These are phyloP conservation scores for Gallinago media DNA, from an alignment of 2,113 vertebrate species.

Conservation along the genomic window DNA sequence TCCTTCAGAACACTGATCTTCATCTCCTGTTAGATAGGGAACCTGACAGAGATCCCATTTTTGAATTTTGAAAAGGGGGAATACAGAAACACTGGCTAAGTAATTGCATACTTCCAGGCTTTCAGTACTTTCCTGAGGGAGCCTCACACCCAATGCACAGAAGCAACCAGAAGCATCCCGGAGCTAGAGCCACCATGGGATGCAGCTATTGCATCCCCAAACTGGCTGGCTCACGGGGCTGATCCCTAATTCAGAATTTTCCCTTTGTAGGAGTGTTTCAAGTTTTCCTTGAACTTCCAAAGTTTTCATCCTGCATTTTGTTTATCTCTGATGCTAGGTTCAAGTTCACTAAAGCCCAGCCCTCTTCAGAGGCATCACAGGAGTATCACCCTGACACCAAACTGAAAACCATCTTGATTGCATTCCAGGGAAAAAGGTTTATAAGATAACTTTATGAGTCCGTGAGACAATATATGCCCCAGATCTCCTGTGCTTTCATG, in stretches of 20 bases:
- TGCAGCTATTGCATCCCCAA: not conserved
- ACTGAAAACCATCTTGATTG: not conserved
- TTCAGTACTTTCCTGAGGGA: not conserved
- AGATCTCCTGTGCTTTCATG: not conserved
- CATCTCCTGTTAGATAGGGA: not conserved
- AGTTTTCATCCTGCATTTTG: not conserved
- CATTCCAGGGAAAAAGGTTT: not conserved
- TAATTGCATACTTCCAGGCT: not conserved
- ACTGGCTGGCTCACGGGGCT: not conserved
- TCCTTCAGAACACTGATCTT: not conserved
- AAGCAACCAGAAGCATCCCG: not conserved
- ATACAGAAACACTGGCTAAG: not conserved
- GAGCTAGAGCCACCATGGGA: not conserved
- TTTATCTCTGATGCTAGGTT: not conserved
- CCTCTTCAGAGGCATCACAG: not conserved
- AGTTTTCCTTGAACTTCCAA: not conserved
- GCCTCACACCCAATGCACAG: not conserved
- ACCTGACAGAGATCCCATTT: not conserved
- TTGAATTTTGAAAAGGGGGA: not conserved
- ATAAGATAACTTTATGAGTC: not conserved
- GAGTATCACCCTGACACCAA: not conserved
- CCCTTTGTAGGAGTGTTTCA: not conserved
- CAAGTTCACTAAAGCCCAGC: not conserved
- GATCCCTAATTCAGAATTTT: not conserved
- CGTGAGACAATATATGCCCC: fast-evolving